Evolutionary conservation across 2,797 vertebrate species (phyloP).

Genomic region (Pteropus rufus): DNA sequence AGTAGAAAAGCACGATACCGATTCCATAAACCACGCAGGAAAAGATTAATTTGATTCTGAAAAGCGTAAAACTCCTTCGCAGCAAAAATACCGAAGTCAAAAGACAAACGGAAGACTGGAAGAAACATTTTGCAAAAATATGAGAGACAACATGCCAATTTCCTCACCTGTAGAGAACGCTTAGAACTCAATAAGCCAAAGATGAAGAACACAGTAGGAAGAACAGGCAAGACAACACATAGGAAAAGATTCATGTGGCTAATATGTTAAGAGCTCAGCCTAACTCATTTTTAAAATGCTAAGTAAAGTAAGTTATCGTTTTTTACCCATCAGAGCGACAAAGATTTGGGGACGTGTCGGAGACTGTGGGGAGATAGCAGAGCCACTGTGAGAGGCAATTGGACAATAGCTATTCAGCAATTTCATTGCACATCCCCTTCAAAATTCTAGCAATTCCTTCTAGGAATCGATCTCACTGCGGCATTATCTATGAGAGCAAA

Average conservation of each 20-base stretch:
- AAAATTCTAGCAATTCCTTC: background rate
- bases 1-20: background rate
- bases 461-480: background rate
- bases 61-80: background rate
- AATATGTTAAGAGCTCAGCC: background rate
- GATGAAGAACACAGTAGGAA: background rate
- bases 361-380: background rate
- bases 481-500: background rate
- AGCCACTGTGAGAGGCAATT: background rate
- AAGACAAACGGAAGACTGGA: background rate
- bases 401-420: background rate
- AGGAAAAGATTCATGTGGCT: background rate
- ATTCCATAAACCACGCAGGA: background rate
- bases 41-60: background rate
- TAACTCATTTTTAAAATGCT: background rate
- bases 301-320: background rate
- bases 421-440: background rate
- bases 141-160: background rate
- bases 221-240: background rate
- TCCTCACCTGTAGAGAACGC: background rate
- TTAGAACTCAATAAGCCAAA: background rate
- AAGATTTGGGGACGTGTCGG: background rate
- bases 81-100: background rate
- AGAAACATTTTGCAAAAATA: background rate
- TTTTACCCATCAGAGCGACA: background rate